These are phyloP conservation scores for Pseudopodoces humilis DNA, from an alignment of 2,113 vertebrate species.

Conservation along the genomic window DNA sequence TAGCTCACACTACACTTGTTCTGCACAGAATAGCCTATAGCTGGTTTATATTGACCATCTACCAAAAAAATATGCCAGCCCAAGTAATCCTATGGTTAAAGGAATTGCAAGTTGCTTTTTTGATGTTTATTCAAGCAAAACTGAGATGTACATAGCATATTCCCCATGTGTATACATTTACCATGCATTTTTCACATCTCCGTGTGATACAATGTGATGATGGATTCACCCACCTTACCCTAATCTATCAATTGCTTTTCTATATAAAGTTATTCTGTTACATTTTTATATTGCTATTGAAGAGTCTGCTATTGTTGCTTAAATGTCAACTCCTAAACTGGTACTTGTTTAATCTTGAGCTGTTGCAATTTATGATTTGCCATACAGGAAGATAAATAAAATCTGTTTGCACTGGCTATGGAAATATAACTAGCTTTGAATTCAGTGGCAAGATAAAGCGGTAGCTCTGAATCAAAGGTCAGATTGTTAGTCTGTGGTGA, in stretches of 20 bases:
- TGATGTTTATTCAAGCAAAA: not conserved
- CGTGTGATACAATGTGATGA: not conserved
- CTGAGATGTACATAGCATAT: not conserved
- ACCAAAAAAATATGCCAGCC: not conserved
- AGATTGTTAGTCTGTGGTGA: not conserved
- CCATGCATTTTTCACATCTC: not conserved
- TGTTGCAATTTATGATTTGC: not conserved
- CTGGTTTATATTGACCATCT: not conserved
- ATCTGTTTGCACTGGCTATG: not conserved
- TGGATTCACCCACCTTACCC: not conserved
- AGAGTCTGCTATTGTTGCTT: not conserved
- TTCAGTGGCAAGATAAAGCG: not conserved
- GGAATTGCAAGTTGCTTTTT: not conserved
- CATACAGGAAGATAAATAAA: not conserved
- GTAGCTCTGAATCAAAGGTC: not conserved
- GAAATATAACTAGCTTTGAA: not conserved
- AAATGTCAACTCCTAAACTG: not conserved
- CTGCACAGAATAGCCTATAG: not conserved
- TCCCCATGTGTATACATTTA: not conserved
- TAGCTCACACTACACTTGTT: accelerated
- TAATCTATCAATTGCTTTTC: not conserved
- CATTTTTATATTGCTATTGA: not conserved
- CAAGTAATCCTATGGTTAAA: not conserved
- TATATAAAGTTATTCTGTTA: not conserved
- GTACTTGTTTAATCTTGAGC: not conserved